Conservation (phyloP, 2,888 invertebrate species). For the Pyrochroa serraticornis region DNA sequence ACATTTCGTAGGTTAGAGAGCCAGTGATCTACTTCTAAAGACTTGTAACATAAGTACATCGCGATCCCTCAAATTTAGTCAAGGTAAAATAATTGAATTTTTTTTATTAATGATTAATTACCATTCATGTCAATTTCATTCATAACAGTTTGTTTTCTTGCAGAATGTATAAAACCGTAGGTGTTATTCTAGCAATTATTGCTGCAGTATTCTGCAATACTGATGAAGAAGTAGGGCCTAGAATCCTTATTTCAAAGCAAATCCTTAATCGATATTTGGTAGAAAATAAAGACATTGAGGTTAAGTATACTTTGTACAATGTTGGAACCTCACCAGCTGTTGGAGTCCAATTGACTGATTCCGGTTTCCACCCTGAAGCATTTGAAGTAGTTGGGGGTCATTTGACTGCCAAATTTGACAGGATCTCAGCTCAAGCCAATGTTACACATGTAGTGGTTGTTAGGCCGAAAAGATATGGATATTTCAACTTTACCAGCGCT, state of each 20-base stretch:
- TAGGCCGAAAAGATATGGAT: slow-evolving; percentile 86
- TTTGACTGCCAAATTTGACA: slow-evolving; percentile 79
- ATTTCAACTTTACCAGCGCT: slow-evolving; percentile 97
- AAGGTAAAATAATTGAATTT: neutral
- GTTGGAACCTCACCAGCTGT: slow-evolving; percentile 91
- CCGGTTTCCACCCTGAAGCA: slow-evolving; percentile 89
- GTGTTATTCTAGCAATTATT: slow-evolving; percentile 35
- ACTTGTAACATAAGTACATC: neutral
- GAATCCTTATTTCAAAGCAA: slow-evolving; percentile 89
- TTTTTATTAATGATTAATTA: neutral
- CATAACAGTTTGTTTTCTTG: slow-evolving; percentile 10
- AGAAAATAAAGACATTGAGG: slow-evolving; percentile 93
- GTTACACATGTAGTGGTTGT: slow-evolving; percentile 93
- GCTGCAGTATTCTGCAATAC: slow-evolving; percentile 56
- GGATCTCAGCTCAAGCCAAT: slow-evolving; percentile 92
- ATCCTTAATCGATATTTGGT: slow-evolving; percentile 95
- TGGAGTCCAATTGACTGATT: slow-evolving; percentile 86
- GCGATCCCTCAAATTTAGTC: neutral
- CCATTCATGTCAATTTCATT: slow-evolving; percentile 6
- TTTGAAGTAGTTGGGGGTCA: slow-evolving; percentile 91
- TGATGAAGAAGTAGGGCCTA: slow-evolving; percentile 75
- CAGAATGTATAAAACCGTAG: slow-evolving; percentile 39
- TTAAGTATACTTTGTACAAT: slow-evolving; percentile 94
- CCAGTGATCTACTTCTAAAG: no score
- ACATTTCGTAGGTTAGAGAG: no score